Percentiles rank a stretch among this genome's conserved stretches.
Conservation (phyloP, 2,888 invertebrate species). For the Dastarcus helophoroides region DNA sequence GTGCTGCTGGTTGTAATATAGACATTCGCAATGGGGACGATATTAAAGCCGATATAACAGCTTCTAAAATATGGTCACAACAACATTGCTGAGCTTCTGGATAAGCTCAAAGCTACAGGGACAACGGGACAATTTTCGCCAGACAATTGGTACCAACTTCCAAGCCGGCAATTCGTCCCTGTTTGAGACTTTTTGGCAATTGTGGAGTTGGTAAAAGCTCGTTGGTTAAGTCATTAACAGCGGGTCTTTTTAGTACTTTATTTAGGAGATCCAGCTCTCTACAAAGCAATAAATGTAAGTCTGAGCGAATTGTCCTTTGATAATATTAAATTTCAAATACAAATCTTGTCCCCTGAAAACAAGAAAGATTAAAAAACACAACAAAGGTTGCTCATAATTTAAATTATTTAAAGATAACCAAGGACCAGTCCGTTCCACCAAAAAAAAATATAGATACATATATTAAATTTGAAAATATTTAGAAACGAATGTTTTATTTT, state of each 20-base stretch:
- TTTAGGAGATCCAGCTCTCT: slow-evolving; percentile 46
- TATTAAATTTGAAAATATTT: too few species aligned
- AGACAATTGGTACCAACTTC: slow-evolving; percentile 52
- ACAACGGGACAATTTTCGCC: too few species aligned
- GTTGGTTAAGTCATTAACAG: slow-evolving; percentile 52
- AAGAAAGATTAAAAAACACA: too few species aligned
- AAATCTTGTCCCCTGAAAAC: too few species aligned
- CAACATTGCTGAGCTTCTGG: slow-evolving; percentile 55
- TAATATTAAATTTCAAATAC: too few species aligned
- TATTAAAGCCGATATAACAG: slow-evolving; percentile 63
- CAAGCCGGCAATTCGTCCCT: slow-evolving; percentile 47
- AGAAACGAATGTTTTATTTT: too few species aligned
- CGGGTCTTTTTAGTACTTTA: slow-evolving; percentile 55
- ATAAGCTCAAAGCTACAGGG: slow-evolving; percentile 50
- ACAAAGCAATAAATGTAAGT: slow-evolving; percentile 36
- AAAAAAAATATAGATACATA: too few species aligned
- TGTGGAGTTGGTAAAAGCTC: slow-evolving; percentile 63
- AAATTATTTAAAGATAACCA: too few species aligned
- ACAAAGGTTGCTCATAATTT: too few species aligned
- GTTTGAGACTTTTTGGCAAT: slow-evolving; percentile 59
- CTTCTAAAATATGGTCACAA: slow-evolving; percentile 62
- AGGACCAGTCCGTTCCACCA: too few species aligned
- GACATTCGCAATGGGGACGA: slow-evolving; percentile 57
- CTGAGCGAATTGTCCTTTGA: too few species aligned
- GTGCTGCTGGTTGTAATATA: slow-evolving; percentile 58